Conservation (phyloP, 2,113 vertebrate genomes). For the Tauraco erythrolophus region DNA sequence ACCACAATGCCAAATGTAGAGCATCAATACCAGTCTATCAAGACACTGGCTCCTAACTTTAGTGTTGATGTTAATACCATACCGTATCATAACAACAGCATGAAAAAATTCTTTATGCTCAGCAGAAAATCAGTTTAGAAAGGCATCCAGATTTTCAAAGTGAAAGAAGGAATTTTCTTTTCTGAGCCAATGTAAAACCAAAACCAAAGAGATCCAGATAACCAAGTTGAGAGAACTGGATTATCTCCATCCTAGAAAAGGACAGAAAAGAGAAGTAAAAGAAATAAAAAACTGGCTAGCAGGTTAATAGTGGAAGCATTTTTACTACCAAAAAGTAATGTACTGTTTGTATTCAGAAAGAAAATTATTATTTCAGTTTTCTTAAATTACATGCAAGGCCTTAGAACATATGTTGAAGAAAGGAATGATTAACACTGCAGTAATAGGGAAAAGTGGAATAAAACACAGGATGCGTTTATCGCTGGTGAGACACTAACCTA, state of each 20-base stretch:
- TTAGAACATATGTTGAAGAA: neutral
- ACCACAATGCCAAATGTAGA: neutral
- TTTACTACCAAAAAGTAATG: neutral
- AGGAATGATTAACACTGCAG: neutral
- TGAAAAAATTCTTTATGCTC: neutral
- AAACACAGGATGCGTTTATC: neutral
- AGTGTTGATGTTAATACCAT: neutral
- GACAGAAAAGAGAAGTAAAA: neutral
- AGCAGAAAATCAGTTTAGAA: neutral
- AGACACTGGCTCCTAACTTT: neutral
- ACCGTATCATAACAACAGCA: neutral
- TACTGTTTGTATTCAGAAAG: neutral
- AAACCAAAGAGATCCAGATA: neutral
- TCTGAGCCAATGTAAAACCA: neutral
- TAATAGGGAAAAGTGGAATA: neutral
- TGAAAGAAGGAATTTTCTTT: neutral
- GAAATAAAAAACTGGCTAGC: neutral
- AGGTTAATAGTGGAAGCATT: neutral
- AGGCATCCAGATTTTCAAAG: neutral
- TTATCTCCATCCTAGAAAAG: neutral
- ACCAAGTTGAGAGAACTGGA: neutral
- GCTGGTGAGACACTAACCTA: neutral
- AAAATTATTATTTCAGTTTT: neutral
- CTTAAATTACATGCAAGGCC: neutral
- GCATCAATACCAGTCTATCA: neutral